Percentiles rank a stretch among this genome's conserved stretches.
These are phyloP conservation scores for Tromatobia lineatoria DNA, from an alignment of 2,888 invertebrate genomes.

Conservation along the genomic window DNA sequence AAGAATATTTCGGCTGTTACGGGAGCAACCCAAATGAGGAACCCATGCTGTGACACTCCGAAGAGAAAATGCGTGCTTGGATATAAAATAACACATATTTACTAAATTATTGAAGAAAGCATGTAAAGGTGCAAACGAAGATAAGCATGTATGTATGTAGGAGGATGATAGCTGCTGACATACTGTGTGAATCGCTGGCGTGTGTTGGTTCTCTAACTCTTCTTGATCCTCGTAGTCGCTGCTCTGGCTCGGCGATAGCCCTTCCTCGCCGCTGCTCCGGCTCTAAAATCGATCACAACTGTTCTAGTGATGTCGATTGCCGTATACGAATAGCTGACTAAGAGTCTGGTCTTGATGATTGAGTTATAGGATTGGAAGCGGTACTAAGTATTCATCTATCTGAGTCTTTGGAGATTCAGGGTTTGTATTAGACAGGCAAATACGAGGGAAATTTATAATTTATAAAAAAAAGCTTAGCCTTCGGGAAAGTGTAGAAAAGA, in stretches of 20 bases:
- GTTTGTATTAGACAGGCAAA: background rate
- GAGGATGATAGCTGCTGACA: constrained; percentile 81
- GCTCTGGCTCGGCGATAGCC: constrained; percentile 89
- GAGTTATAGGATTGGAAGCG: constrained; percentile 24
- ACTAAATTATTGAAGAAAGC: constrained; percentile 7
- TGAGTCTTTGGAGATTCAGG: background rate
- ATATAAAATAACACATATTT: background rate
- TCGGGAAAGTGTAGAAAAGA: background rate
- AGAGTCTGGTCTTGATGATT: constrained; percentile 19
- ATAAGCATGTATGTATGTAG: constrained; percentile 56
- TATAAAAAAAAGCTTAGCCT: background rate
- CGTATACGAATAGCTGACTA: constrained; percentile 35
- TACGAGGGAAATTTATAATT: background rate
- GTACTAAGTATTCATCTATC: constrained; percentile 5
- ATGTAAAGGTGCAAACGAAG: constrained; percentile 32
- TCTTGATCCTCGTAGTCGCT: constrained; percentile 91
- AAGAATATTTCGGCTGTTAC: background rate
- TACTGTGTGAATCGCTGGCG: constrained; percentile 90
- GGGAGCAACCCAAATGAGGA: constrained; percentile 20
- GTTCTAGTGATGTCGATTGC: constrained; percentile 55
- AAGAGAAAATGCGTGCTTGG: constrained; percentile 6
- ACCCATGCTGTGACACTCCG: constrained; percentile 34
- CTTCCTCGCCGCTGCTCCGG: constrained; percentile 87
- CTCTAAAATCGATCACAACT: constrained; percentile 82
- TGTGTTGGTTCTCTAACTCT: constrained; percentile 88